A percentile compares a stretch with the other conserved stretches of the same genome.
Conservation (phyloP, 2,797 vertebrate genomes). For the Galago senegalensis region DNA sequence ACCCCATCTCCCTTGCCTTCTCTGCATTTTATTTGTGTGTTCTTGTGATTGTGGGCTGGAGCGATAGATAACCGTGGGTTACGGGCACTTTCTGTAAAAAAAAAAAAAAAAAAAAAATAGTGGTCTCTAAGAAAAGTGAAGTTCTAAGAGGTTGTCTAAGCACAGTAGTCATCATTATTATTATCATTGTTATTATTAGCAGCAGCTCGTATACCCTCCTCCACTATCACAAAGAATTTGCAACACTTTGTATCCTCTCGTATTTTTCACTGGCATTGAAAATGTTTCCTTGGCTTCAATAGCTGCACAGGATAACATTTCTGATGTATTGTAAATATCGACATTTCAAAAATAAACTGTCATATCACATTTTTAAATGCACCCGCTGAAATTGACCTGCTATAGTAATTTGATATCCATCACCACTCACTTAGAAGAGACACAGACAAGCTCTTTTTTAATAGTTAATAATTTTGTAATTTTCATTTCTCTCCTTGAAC, state of each 20-base stretch:
- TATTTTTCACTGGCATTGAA: constrained; percentile 1
- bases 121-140: not conserved
- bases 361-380: not conserved
- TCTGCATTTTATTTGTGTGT: not conserved
- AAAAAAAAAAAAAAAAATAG: not conserved
- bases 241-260: not conserved
- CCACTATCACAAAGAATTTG: not conserved
- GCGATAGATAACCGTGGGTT: not conserved
- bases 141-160: not conserved
- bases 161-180: not conserved
- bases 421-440: not conserved
- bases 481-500: constrained; percentile 61
- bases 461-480: not conserved
- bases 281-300: not conserved
- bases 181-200: not conserved
- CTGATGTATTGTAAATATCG: not conserved
- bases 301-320: not conserved
- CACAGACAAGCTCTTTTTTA: not conserved
- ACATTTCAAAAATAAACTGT: not conserved
- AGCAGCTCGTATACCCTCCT: not conserved
- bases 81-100: not conserved
- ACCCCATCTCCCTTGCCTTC: accelerated
- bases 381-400: not conserved
- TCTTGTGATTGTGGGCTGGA: not conserved
- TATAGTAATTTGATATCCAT: not conserved